Evolutionary conservation across 2,797 vertebrate genomes (phyloP).

Genomic region (Cichlasoma orientale): DNA sequence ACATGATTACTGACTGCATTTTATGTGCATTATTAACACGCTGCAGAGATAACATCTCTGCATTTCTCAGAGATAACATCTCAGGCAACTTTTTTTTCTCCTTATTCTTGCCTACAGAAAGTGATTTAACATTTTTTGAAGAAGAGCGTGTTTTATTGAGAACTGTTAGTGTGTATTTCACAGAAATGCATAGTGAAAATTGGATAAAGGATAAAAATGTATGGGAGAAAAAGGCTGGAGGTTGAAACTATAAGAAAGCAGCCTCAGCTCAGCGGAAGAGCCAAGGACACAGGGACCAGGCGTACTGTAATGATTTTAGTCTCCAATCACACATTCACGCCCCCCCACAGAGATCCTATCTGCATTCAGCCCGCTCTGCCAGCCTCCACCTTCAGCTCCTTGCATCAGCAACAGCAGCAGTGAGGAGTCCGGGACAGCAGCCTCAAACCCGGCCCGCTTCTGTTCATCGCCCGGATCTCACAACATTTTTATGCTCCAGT

Average conservation of each 20-base stretch:
- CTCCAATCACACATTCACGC: slow-evolving; percentile 79
- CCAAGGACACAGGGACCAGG: slow-evolving; percentile 83
- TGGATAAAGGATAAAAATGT: neutral
- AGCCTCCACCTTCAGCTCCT: slow-evolving; percentile 62
- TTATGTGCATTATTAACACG: neutral
- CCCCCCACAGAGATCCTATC: slow-evolving; percentile 78
- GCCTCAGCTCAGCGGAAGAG: slow-evolving; percentile 71
- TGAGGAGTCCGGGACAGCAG: slow-evolving; percentile 24
- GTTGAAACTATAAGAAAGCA: slow-evolving; percentile 37
- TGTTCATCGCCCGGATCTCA: slow-evolving; percentile 26
- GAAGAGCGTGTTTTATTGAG: neutral
- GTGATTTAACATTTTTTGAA: neutral
- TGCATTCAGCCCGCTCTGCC: slow-evolving; percentile 71
- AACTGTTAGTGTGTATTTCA: neutral
- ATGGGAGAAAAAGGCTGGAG: slow-evolving; percentile 18
- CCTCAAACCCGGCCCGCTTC: slow-evolving; percentile 25
- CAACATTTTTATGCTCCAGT: slow-evolving; percentile 3
- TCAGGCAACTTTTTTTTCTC: neutral
- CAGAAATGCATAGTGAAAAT: neutral
- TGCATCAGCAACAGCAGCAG: slow-evolving; percentile 30
- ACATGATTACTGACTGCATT: neutral
- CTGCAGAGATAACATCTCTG: neutral
- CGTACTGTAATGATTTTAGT: slow-evolving; percentile 83
- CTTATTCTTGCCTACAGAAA: slow-evolving; percentile 1
- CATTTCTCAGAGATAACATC: neutral